Conservation (phyloP, 2,113 vertebrate genomes). For the Indicator indicator region DNA sequence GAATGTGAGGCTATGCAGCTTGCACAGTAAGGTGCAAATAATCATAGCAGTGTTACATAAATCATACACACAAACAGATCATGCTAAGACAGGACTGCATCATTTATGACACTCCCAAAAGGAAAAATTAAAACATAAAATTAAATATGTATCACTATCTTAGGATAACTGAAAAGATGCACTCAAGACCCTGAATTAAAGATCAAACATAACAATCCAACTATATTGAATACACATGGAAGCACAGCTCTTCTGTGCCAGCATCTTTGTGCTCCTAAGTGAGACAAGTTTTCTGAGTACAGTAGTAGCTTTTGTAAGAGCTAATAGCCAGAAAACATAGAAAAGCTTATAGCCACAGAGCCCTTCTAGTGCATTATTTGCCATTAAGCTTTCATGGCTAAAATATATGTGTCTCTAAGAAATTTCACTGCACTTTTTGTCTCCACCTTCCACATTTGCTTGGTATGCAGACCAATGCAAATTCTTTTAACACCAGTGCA, state of each 20-base stretch:
- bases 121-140: neutral
- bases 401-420: neutral
- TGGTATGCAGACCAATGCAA: neutral
- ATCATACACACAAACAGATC: neutral
- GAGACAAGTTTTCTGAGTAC: neutral
- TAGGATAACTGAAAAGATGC: neutral
- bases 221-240: neutral
- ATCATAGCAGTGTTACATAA: neutral
- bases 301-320: neutral
- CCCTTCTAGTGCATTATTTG: neutral
- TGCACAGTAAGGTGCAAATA: neutral
- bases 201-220: neutral
- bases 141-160: neutral
- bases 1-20: neutral
- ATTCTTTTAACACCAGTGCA: neutral
- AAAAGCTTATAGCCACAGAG: neutral
- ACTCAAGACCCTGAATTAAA: neutral
- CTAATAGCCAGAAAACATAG: neutral
- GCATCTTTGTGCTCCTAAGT: neutral
- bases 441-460: neutral
- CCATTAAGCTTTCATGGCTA: neutral
- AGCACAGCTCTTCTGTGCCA: neutral
- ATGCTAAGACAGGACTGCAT: neutral
- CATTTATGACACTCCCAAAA: neutral
- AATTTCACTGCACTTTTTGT: neutral